A percentile compares a stretch with the other conserved stretches of the same genome.
Evolutionary conservation across 2,113 vertebrate species (phyloP).

Genomic region (Anhinga rufa): DNA sequence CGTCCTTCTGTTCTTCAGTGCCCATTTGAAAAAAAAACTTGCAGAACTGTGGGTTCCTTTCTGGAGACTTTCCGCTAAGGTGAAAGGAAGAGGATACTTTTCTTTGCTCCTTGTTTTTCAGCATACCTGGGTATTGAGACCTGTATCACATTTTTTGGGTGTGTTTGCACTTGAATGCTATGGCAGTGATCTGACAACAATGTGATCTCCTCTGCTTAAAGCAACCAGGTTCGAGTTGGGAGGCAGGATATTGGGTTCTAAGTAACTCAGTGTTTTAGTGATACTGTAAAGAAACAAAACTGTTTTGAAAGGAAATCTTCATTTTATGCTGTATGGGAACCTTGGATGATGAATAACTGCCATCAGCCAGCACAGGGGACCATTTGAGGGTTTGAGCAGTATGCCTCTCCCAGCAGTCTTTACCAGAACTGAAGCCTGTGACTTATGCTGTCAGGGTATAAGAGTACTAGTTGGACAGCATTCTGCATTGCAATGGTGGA

Average conservation of each 20-base stretch:
- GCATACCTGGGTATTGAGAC: background rate
- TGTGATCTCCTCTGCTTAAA: background rate
- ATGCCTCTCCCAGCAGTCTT: background rate
- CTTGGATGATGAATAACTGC: background rate
- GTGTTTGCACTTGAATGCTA: background rate
- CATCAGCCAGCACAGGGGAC: background rate
- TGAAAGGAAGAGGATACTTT: background rate
- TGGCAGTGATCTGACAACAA: background rate
- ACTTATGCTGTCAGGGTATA: background rate
- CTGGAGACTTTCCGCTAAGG: background rate
- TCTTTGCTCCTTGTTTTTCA: background rate
- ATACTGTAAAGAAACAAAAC: background rate
- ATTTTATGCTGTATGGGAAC: background rate
- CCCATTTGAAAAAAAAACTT: background rate
- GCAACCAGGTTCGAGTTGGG: background rate
- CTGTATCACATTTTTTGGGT: accelerated
- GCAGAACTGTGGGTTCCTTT: background rate
- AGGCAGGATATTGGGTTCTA: background rate
- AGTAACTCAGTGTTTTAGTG: background rate
- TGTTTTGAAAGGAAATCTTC: background rate
- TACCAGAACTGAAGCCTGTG: background rate
- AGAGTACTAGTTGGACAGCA: background rate
- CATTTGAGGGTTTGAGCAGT: accelerated
- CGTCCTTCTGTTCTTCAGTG: background rate
- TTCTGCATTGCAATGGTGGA: background rate